phyloP scores from a whole-genome alignment of 2,888 invertebrate species.

The Dioctria rufipes region DNA sequence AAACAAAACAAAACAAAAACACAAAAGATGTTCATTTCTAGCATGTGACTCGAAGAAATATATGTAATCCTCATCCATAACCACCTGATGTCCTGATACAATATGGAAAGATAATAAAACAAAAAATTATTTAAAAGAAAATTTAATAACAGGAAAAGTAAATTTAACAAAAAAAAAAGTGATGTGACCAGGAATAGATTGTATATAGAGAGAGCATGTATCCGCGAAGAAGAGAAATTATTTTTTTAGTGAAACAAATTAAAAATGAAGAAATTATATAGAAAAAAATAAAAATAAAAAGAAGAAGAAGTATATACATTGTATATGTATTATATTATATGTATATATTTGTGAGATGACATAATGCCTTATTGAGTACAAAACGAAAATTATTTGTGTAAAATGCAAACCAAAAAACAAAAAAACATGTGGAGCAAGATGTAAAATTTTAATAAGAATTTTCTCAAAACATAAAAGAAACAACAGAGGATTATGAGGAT shows the following conservation, averaged over 20 bases:
- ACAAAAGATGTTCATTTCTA: background rate
- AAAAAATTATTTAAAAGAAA: slow-evolving; percentile 24
- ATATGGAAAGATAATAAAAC: slow-evolving; percentile 49
- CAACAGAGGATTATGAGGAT: too few relatives aligned
- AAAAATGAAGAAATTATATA: slow-evolving; percentile 41
- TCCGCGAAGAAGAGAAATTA: slow-evolving; percentile 42
- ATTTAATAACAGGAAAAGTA: background rate
- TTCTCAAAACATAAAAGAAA: too few relatives aligned
- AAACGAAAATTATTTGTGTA: slow-evolving; percentile 54
- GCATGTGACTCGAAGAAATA: slow-evolving; percentile 4
- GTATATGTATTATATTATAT: slow-evolving; percentile 13
- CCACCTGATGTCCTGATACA: slow-evolving; percentile 46
- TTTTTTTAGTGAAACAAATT: slow-evolving; percentile 40
- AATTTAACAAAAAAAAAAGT: slow-evolving; percentile 25
- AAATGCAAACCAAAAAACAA: slow-evolving; percentile 31
- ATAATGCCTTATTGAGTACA: slow-evolving; percentile 59
- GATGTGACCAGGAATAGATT: slow-evolving; percentile 28
- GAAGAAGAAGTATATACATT: slow-evolving; percentile 22
- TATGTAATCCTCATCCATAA: slow-evolving; percentile 27
- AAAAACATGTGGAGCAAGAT: background rate
- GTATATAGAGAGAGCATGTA: slow-evolving; percentile 3
- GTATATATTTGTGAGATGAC: slow-evolving; percentile 54
- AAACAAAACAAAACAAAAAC: background rate
- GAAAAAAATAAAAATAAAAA: too few relatives aligned
- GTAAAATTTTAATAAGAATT: background rate